Evolutionary conservation across 2,888 invertebrate genomes (phyloP).

Genomic region (Drosophila aldrichi): DNA sequence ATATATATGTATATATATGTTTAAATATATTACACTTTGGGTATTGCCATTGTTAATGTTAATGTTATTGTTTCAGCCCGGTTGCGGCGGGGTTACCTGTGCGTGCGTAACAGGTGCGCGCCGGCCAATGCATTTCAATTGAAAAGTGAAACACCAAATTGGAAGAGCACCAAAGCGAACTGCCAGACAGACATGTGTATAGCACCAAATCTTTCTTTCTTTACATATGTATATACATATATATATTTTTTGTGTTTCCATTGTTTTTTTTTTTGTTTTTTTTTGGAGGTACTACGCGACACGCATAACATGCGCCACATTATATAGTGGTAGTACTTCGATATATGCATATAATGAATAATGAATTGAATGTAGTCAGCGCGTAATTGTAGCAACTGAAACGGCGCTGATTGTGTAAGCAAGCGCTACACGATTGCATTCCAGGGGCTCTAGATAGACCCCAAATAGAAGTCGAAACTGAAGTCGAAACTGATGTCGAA

Average conservation of each 20-base stretch:
- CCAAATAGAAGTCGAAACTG: background rate
- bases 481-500: background rate
- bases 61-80: constrained; percentile 53
- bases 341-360: constrained; percentile 37
- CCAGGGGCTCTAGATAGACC: constrained; percentile 2
- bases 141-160: constrained; percentile 53
- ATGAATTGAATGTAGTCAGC: constrained; percentile 28
- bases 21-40: constrained; percentile 50
- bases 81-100: constrained; percentile 21
- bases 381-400: constrained; percentile 45
- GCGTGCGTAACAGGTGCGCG: constrained; percentile 72
- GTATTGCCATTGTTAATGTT: constrained; percentile 49
- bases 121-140: constrained; percentile 72
- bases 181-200: constrained; percentile 4
- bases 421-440: constrained; percentile 37
- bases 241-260: too few species aligned
- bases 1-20: constrained; percentile 15
- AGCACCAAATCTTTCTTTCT: constrained; percentile 3
- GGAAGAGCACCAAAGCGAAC: constrained; percentile 25
- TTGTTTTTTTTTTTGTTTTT: background rate
- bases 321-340: constrained; percentile 1
- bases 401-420: constrained; percentile 55
- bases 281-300: constrained; percentile 35
- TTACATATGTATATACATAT: too few species aligned
- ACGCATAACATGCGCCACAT: constrained; percentile 30